Evolutionary conservation across 2,797 vertebrate species (phyloP).

Genomic region (Oreochromis mossambicus): DNA sequence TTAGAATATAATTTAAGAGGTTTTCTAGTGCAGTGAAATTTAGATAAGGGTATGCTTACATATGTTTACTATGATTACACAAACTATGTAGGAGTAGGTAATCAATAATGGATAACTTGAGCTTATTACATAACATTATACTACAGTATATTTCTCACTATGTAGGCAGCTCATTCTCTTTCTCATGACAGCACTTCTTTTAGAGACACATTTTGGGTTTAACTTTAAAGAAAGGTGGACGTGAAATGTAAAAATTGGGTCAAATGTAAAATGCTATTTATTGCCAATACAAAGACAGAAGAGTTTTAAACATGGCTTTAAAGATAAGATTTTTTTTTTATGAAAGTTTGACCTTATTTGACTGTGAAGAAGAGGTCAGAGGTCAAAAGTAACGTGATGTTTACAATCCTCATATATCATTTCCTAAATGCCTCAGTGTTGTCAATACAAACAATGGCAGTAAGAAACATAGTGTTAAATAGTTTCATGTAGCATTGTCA

Average conservation of each 20-base stretch:
- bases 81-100: neutral
- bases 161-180: neutral
- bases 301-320: neutral
- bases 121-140: neutral
- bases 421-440: neutral
- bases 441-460: neutral
- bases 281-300: neutral
- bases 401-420: neutral
- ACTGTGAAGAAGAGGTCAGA: neutral
- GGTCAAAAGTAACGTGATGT: neutral
- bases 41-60: neutral
- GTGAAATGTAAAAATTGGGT: neutral
- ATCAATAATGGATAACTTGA: neutral
- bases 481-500: neutral
- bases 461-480: neutral
- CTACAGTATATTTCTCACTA: neutral
- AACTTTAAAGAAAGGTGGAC: rapidly evolving
- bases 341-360: neutral
- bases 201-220: rapidly evolving
- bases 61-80: neutral
- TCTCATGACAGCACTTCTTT: neutral
- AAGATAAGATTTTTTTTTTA: neutral
- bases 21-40: rapidly evolving
- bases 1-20: neutral
- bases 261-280: neutral